Conservation (phyloP, 2,888 invertebrate species). For the Eristalis arbustorum region DNA sequence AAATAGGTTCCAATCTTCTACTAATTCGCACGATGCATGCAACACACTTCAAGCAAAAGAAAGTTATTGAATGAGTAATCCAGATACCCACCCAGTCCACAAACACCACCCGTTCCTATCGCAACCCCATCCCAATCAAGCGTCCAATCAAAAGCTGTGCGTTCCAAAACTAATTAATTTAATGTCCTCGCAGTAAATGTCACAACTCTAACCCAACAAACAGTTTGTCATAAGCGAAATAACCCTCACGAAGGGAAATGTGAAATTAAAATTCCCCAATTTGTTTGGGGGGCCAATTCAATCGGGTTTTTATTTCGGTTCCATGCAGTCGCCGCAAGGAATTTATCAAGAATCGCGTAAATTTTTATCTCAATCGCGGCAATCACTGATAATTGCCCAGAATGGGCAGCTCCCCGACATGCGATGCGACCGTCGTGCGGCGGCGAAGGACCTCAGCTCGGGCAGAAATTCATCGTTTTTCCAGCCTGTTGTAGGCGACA, state of each 20-base stretch:
- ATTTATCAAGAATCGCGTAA: slow-evolving; percentile 46
- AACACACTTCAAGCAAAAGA: too few relatives aligned
- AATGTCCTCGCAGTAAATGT: not conserved
- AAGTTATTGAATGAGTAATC: too few relatives aligned
- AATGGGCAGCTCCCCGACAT: slow-evolving; percentile 25
- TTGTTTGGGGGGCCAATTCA: slow-evolving; percentile 15
- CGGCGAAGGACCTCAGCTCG: slow-evolving; percentile 17
- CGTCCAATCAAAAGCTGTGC: not conserved
- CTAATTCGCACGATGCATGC: too few relatives aligned
- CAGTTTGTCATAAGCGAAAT: not conserved
- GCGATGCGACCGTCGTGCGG: slow-evolving; percentile 21
- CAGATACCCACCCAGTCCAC: too few relatives aligned
- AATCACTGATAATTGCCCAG: slow-evolving; percentile 55
- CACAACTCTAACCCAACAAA: not conserved
- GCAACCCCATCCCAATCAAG: not conserved
- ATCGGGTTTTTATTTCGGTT: slow-evolving; percentile 28
- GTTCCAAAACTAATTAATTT: not conserved
- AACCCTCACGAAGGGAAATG: not conserved
- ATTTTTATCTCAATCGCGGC: slow-evolving; percentile 51
- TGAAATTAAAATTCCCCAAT: slow-evolving; percentile 34
- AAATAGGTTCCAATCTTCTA: too few relatives aligned
- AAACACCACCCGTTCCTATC: too few relatives aligned
- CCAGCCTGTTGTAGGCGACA: slow-evolving; percentile 23
- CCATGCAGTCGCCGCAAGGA: not conserved
- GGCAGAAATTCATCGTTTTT: slow-evolving; percentile 45